Conservation (phyloP, 2,888 invertebrate species). For the Platycheirus rosarum region DNA sequence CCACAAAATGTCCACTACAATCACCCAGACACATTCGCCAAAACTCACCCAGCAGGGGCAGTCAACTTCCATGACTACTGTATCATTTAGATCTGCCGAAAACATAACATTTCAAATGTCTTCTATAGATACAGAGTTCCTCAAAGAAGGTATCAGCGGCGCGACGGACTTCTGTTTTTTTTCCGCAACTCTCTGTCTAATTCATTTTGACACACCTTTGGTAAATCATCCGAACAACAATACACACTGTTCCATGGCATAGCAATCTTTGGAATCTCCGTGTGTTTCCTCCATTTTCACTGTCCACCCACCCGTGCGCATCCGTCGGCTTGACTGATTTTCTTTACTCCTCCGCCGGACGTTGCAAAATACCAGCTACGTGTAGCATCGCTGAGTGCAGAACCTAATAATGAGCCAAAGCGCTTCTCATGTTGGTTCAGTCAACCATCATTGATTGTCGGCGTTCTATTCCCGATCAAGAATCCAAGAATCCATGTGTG, state of each 20-base stretch:
- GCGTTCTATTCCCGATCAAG: constrained; percentile 31
- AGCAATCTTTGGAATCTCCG: constrained; percentile 21
- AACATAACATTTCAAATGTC: background rate
- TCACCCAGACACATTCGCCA: constrained; percentile 58
- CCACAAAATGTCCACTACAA: constrained; percentile 35
- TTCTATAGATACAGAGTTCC: constrained; percentile 14
- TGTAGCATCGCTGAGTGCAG: background rate
- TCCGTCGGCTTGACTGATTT: constrained; percentile 34
- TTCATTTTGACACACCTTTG: constrained; percentile 70
- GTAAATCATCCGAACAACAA: constrained; percentile 67
- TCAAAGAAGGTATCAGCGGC: constrained; percentile 15
- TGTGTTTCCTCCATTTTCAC: background rate
- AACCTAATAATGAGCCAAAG: constrained; percentile 45
- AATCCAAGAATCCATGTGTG: constrained; percentile 33
- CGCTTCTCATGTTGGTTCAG: constrained; percentile 46
- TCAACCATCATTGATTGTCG: constrained; percentile 46
- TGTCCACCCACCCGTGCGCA: constrained; percentile 42
- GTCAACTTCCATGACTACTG: constrained; percentile 64
- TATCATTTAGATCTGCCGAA: background rate
- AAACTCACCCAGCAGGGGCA: constrained; percentile 53
- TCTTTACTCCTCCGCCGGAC: background rate
- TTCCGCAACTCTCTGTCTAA: constrained; percentile 59
- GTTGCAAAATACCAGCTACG: constrained; percentile 17
- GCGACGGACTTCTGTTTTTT: constrained; percentile 32
- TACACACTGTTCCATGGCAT: constrained; percentile 23